Evolutionary conservation across 2,797 vertebrate species (phyloP).

Genomic region (Sebastes trivittatus): DNA sequence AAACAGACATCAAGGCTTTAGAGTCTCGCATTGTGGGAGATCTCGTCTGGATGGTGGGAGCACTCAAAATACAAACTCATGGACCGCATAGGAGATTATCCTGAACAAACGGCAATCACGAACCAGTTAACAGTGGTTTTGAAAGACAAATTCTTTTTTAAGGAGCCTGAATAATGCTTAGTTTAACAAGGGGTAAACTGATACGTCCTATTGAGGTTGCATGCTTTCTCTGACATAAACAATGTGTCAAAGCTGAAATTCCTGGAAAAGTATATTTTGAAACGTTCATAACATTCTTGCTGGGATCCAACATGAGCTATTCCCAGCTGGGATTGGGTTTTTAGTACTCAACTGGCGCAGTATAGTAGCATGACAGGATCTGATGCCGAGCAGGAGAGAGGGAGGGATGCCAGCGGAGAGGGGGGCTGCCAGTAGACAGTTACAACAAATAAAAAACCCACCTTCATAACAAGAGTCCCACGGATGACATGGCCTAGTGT

Average conservation of each 20-base stretch:
- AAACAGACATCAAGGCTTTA: constrained; percentile 53
- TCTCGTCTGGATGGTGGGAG: constrained; percentile 25
- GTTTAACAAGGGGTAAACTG: constrained; percentile 60
- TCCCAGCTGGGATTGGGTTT: constrained; percentile 48
- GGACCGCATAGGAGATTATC: constrained; percentile 45
- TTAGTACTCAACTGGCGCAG: constrained; percentile 35
- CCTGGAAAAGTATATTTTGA: constrained; percentile 67
- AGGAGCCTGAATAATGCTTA: constrained; percentile 51
- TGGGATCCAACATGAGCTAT: constrained; percentile 42
- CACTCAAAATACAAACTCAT: constrained; percentile 29
- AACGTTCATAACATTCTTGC: constrained; percentile 64
- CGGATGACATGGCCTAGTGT: constrained; percentile 84
- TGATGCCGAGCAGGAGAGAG: constrained; percentile 26
- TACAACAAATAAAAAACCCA: constrained; percentile 51
- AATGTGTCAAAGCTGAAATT: constrained; percentile 65
- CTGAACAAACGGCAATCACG: constrained; percentile 70
- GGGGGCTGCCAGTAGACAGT: constrained; percentile 29
- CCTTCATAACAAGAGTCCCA: constrained; percentile 84
- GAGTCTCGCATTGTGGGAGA: constrained; percentile 40
- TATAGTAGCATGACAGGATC: constrained; percentile 34
- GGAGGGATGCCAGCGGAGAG: constrained; percentile 13
- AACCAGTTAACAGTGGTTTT: constrained; percentile 61
- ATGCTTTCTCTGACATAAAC: constrained; percentile 66
- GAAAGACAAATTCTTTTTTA: constrained; percentile 59
- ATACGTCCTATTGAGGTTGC: constrained; percentile 62